Evolutionary conservation across 2,113 vertebrate genomes (phyloP), one percentile per base, ranked within the genome.

Genomic region (Oreochromis spilurus): DNA sequence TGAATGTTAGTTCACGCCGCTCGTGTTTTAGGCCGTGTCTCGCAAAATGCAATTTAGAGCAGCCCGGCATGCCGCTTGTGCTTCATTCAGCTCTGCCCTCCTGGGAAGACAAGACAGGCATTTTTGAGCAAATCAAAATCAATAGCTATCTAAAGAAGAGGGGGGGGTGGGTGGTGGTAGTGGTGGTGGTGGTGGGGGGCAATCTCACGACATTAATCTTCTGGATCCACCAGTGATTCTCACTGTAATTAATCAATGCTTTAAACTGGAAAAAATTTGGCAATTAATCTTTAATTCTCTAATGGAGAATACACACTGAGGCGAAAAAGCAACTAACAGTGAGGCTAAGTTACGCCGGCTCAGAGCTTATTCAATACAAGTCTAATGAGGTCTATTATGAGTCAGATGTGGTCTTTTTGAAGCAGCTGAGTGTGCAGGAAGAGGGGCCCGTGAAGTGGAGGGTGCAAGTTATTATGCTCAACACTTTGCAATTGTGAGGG

Each of bases 201-300:
- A 93, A 93, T 93, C 93, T 91, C 88, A 82, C 48, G 12, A 89
- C 92, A 94, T 96, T 94, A 94, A 96, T 96, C 95, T 94, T 95
- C 91, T 81, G 89, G 83, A 93, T 94, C 90, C 91, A 90, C 93
- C 84, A 87, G 87, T 87, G 89, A 89, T 86, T 90, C 83, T 84
- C 67, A 40, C 81, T 91, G 91, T 94, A 95, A 96, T 95, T 95
- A 94, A 95, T 96, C 96, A 94, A 94, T 94, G 93, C 89, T 89
- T 93, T 94, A 93, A 95, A 93, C 81, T 70, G 88, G 48, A 92
- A 91, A 70, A 91, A 92, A 95, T 94, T 92, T 94, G 92, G 88
- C 94, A 94, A 95, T 95, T 96, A 90, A 95, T 95, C 95, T 95
- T 94, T 94, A 91, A 95, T 93, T 93, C 90, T 94, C 92, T 89